Conservation (phyloP, 2,797 vertebrate genomes). For the Pseudomugil gertrudae region DNA sequence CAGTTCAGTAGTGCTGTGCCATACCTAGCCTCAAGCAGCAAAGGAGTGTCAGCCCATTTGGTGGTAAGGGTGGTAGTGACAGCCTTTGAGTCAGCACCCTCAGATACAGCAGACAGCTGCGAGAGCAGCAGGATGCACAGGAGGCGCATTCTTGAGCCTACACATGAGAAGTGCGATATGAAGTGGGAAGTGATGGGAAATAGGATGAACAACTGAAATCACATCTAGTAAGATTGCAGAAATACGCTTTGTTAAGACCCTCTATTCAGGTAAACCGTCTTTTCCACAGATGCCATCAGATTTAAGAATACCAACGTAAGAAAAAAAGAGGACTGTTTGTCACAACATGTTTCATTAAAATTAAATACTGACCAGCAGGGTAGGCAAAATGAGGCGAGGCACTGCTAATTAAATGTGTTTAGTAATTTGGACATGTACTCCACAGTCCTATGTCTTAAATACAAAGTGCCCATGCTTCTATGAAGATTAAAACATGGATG, state of each 20-base stretch:
- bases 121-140: slow-evolving; percentile 77
- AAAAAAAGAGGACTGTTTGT: background rate
- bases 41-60: slow-evolving; percentile 93
- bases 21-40: slow-evolving; percentile 94
- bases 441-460: too few relatives aligned
- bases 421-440: background rate
- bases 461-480: too few relatives aligned
- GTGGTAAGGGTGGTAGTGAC: slow-evolving; percentile 93
- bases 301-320: background rate
- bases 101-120: slow-evolving; percentile 77
- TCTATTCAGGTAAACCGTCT: background rate
- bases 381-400: background rate
- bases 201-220: background rate
- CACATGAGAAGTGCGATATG: slow-evolving; percentile 43
- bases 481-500: too few relatives aligned
- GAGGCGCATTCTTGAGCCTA: slow-evolving; percentile 83
- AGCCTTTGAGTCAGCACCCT: slow-evolving; percentile 89
- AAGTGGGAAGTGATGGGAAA: background rate
- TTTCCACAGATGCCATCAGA: background rate
- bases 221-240: background rate
- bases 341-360: too few relatives aligned
- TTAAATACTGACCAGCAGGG: background rate
- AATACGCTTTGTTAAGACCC: background rate
- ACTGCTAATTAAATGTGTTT: background rate
- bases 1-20: slow-evolving; percentile 8